Percentiles rank a stretch among this genome's conserved stretches.
Conservation (phyloP, 2,113 vertebrate genomes). For the Cricetomys ansorgei region DNA sequence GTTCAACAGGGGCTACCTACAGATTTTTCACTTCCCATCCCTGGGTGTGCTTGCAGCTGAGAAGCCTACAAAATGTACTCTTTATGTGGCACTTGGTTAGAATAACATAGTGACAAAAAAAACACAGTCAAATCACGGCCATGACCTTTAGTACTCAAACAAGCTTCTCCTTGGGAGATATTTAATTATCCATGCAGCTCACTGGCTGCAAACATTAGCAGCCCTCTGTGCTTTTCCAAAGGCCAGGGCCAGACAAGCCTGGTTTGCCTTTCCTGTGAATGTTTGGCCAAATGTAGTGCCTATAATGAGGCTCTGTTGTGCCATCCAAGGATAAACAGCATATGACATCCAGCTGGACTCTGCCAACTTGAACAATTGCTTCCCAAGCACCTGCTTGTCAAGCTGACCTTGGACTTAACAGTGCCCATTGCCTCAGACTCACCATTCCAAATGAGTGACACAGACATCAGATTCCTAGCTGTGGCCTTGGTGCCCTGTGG, state of each 20-base stretch:
- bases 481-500: neutral
- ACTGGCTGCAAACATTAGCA: constrained; percentile 55
- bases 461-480: neutral
- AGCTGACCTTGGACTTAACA: constrained; percentile 42
- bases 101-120: constrained; percentile 75
- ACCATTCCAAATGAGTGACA: neutral
- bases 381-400: constrained; percentile 71
- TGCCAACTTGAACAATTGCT: constrained; percentile 45
- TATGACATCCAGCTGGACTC: constrained; percentile 67
- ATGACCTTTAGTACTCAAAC: constrained; percentile 70
- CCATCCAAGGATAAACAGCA: constrained; percentile 73
- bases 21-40: constrained; percentile 42
- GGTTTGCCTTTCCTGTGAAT: constrained; percentile 62
- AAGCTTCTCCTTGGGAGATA: constrained; percentile 71
- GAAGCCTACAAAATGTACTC: constrained; percentile 58
- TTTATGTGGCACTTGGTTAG: constrained; percentile 69
- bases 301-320: constrained; percentile 55
- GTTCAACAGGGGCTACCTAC: constrained; percentile 57
- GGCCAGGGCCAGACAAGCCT: constrained; percentile 53
- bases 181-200: constrained; percentile 71
- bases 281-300: constrained; percentile 16
- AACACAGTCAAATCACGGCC: constrained; percentile 68
- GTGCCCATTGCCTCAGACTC: neutral
- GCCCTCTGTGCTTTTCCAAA: constrained; percentile 72
- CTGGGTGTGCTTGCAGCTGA: neutral